Evolutionary conservation across 2,113 vertebrate species (phyloP).

Genomic region (Alethe castanea): DNA sequence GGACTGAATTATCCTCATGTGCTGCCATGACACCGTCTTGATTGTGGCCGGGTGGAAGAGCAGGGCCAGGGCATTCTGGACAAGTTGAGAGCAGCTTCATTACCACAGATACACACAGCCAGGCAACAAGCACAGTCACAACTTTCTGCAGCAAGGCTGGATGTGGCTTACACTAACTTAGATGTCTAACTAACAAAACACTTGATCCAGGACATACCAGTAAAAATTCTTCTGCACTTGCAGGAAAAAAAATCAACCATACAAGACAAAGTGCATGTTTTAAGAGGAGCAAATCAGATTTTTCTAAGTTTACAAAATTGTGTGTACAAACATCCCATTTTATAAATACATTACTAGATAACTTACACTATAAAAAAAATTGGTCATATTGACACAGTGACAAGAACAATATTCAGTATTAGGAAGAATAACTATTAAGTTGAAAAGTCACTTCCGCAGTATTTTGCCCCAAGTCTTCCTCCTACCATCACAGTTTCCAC

Average conservation of each 20-base stretch:
- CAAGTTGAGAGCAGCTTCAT: neutral
- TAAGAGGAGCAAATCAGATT: neutral
- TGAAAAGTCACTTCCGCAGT: no score
- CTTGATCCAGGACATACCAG: neutral
- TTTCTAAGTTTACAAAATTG: neutral
- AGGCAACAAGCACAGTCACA: neutral
- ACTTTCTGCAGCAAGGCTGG: neutral
- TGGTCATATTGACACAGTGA: no score
- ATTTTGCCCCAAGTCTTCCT: no score
- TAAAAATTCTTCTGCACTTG: neutral
- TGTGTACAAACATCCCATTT: rapidly evolving
- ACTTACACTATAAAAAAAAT: no score
- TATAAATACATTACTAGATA: no score
- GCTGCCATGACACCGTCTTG: slow-evolving; percentile 85
- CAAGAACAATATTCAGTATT: no score
- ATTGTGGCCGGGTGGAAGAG: slow-evolving; percentile 88
- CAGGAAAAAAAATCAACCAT: neutral
- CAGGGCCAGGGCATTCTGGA: slow-evolving; percentile 86
- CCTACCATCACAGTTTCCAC: no score
- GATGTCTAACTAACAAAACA: neutral
- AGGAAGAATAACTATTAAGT: no score
- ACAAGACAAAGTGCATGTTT: neutral
- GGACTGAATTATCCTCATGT: slow-evolving; percentile 83
- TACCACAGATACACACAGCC: rapidly evolving
- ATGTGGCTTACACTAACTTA: rapidly evolving